Conservation (phyloP, 1,140 invertebrate species). For the Tribolium castaneum region DNA sequence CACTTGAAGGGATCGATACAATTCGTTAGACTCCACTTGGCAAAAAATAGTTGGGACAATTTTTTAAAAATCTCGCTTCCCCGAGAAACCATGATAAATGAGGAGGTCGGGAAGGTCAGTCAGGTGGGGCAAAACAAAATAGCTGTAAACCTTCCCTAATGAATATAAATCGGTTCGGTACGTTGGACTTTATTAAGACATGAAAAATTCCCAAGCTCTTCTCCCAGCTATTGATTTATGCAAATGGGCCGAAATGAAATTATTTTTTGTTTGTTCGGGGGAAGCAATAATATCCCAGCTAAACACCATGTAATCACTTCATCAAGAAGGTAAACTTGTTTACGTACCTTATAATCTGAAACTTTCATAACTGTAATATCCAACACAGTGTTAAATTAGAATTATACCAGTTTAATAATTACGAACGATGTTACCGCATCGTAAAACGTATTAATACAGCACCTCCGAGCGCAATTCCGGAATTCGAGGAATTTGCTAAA, state of each 20-base stretch:
- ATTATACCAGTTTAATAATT: constrained; percentile 56
- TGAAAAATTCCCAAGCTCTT: constrained; percentile 17
- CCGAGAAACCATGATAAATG: neutral
- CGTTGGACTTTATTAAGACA: constrained; percentile 35
- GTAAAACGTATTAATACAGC: constrained; percentile 56
- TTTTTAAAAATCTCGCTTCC: neutral
- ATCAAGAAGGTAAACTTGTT: constrained; percentile 45
- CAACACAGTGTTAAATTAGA: constrained; percentile 51
- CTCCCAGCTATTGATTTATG: constrained; percentile 9
- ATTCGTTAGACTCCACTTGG: neutral
- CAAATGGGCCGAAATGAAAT: neutral
- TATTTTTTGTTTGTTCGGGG: constrained; percentile 14
- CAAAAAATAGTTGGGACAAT: too few species aligned
- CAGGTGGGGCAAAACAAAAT: constrained; percentile 33
- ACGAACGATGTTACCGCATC: constrained; percentile 54
- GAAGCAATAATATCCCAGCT: neutral
- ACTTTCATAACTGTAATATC: constrained; percentile 52
- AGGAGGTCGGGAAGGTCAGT: constrained; percentile 21
- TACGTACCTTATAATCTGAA: constrained; percentile 48
- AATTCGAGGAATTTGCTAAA: constrained; percentile 28
- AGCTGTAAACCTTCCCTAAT: constrained; percentile 35
- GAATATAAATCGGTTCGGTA: constrained; percentile 39
- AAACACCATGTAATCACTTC: constrained; percentile 24
- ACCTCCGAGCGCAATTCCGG: constrained; percentile 53
- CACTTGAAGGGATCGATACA: neutral